Percentiles rank a stretch among this genome's conserved stretches.
These are phyloP conservation scores for Acheta domesticus DNA, from an alignment of 2,888 invertebrate genomes.

Conservation along the genomic window DNA sequence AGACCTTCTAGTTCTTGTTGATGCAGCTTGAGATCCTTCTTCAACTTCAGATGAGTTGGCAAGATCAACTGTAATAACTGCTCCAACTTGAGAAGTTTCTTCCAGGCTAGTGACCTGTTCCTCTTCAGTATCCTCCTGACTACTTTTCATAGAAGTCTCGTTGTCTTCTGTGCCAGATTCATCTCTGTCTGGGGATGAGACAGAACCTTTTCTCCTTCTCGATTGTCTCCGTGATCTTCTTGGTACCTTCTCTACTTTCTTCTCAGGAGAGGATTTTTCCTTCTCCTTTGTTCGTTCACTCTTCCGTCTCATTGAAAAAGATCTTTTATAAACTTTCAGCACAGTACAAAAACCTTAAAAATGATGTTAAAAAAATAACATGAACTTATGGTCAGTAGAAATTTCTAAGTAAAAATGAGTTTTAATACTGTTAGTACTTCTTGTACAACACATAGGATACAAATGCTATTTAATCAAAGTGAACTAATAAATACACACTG, in stretches of 20 bases:
- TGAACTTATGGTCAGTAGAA: too few species aligned
- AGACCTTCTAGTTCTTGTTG: slow-evolving; percentile 21
- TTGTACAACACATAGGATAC: too few species aligned
- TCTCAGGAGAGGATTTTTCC: slow-evolving; percentile 63
- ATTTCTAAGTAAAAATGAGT: too few species aligned
- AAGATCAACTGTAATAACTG: background rate
- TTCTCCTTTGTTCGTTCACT: slow-evolving; percentile 69
- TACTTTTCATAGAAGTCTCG: slow-evolving; percentile 32
- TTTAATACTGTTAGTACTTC: too few species aligned
- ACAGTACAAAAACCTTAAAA: too few species aligned
- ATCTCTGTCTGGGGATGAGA: slow-evolving; percentile 53
- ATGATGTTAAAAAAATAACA: too few species aligned
- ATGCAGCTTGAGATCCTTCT: slow-evolving; percentile 20
- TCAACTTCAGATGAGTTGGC: slow-evolving; percentile 11
- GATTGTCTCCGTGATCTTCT: slow-evolving; percentile 46
- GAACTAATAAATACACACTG: too few species aligned
- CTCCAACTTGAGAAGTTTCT: background rate
- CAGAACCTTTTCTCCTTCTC: slow-evolving; percentile 56
- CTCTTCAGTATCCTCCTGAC: slow-evolving; percentile 28
- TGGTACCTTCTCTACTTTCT: slow-evolving; percentile 48
- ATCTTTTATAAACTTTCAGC: too few species aligned
- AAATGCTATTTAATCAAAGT: too few species aligned
- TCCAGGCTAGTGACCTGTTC: slow-evolving; percentile 36
- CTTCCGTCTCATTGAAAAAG: slow-evolving; percentile 47
- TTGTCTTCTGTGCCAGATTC: slow-evolving; percentile 51